Conservation (phyloP, 1,140 invertebrate species). For the Meloidogyne hapla region DNA sequence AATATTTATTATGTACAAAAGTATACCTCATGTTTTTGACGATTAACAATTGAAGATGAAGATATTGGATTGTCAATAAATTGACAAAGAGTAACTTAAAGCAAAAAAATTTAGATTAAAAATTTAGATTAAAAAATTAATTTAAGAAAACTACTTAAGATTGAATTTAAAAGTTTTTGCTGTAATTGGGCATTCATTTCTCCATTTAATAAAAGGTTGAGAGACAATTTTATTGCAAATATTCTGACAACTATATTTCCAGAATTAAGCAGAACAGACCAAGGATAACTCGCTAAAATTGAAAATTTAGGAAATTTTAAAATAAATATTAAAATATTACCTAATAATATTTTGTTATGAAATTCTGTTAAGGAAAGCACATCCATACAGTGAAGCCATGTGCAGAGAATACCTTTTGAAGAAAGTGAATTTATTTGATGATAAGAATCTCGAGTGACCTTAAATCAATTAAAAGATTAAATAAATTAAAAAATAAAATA, state of each 20-base stretch:
- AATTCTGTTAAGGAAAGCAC: slow-evolving; percentile 31
- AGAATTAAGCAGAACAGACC: slow-evolving; percentile 18
- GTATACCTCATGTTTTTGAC: not conserved
- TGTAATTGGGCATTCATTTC: not conserved
- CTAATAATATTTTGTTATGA: slow-evolving; percentile 21
- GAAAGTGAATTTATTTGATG: slow-evolving; percentile 15
- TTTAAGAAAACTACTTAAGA: not conserved
- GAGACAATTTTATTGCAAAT: slow-evolving; percentile 10
- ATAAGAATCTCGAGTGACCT: slow-evolving; percentile 35
- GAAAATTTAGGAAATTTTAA: not conserved
- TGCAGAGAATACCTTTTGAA: slow-evolving; percentile 24
- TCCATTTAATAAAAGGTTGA: slow-evolving; percentile 1
- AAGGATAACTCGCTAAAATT: slow-evolving; percentile 5
- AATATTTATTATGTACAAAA: not conserved
- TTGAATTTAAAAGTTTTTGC: not conserved
- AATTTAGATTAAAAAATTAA: not conserved
- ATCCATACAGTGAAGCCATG: slow-evolving; percentile 34
- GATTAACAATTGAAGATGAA: too few species aligned
- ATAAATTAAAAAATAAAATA: slow-evolving; percentile 28
- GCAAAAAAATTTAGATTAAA: not conserved
- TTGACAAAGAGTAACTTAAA: not conserved
- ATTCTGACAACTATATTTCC: slow-evolving; percentile 17
- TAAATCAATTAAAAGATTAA: slow-evolving; percentile 7
- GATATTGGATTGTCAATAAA: too few species aligned
- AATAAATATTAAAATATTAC: slow-evolving; percentile 19